Conservation (phyloP, 2,113 vertebrate species). For the Mustelus asterias region DNA sequence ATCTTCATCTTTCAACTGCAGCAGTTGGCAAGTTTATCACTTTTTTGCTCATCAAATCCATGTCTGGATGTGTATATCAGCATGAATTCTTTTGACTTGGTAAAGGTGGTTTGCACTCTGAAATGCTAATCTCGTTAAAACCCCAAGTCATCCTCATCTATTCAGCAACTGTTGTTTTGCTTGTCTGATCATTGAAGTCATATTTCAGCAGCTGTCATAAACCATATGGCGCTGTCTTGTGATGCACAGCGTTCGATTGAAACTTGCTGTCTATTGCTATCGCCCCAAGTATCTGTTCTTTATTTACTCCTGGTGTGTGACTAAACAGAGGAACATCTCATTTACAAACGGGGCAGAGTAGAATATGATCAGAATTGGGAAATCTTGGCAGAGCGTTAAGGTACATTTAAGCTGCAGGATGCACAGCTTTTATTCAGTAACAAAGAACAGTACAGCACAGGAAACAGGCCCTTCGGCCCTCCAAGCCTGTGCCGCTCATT, state of each 20-base stretch:
- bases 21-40: no score
- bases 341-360: neutral
- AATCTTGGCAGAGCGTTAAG: neutral
- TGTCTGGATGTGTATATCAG: neutral
- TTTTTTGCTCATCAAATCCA: neutral
- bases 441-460: no score
- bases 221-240: neutral
- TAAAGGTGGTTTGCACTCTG: neutral
- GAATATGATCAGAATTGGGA: neutral
- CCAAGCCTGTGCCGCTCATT: no score
- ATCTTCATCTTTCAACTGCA: neutral
- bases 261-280: neutral
- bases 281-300: neutral
- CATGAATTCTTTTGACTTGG: slow-evolving; percentile 10
- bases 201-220: neutral
- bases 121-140: no score
- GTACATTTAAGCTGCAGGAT: neutral
- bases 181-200: neutral
- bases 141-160: neutral
- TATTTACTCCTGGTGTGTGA: neutral
- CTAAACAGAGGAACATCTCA: neutral
- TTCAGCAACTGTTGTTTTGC: slow-evolving; percentile 22
- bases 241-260: slow-evolving; percentile 7
- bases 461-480: no score
- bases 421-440: neutral